Base-by-base conservation (phyloP, 2,888 invertebrate genomes). In the Apodemia zela region DNA sequence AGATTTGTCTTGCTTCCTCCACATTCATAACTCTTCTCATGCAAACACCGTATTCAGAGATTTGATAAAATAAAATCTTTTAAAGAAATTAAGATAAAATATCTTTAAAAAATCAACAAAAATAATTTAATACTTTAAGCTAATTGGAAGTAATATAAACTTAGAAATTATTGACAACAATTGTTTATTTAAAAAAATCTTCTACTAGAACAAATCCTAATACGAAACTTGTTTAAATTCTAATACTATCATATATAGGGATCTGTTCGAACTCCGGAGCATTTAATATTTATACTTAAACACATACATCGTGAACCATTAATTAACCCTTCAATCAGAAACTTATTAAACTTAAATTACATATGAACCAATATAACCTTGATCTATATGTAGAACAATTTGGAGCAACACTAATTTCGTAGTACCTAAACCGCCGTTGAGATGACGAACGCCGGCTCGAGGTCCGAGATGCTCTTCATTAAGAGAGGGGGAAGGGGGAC, bases 391-490 rank as follows among this genome's bases (percentile, higher is more conserved):
- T 77, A 77, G 78, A 81, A 78, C 81, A 87, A 87, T 86, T 87
- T 82, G 75, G 75, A 74, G 74, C 75, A 73, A 81, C 81, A 83
- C 79, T 87, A 87, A 89, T 89, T 87, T 84, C 76, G 79, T 75
- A 75, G 76, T 80, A 83, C 25, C 54, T 57, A 57, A 57, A 82
- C 87, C 84, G 80, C 80, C 80, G 82, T 79, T 79, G 83, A 88
- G 88, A 87, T 85, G 87, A 88, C 87, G 84, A 81, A 82, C 84
- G 81, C 76, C 74, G 76, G 79, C 79, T 71, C 78, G 72, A 71
- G 75, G 84, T 84, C 84, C 85, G 82, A 82, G 82, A 80, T 81
- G 73, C 86, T 87, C 87, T 90, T 90, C 89, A 90, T 90, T 89
- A 90, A 82, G 84, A 76, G 70, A 69, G 71, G 71, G 65, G 63